Percentiles rank a stretch among this genome's conserved stretches.
phyloP scores from a whole-genome alignment of 2,113 vertebrate genomes.

The Rostratula benghalensis region DNA sequence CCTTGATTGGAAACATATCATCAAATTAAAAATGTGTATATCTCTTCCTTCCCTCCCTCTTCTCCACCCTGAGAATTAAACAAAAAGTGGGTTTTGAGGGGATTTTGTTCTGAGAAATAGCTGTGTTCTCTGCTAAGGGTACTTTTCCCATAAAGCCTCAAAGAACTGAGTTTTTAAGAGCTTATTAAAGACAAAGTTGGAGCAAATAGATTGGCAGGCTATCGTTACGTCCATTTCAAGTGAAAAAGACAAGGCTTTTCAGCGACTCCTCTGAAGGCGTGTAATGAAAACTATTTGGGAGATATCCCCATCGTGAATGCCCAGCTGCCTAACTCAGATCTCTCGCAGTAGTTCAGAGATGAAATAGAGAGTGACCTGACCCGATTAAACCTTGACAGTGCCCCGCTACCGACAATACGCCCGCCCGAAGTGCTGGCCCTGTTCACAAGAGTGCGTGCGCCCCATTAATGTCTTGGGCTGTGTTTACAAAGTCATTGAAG shows the following conservation, averaged over 20 bases:
- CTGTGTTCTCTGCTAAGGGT: conserved; percentile 4
- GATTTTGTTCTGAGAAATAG: conserved; percentile 43
- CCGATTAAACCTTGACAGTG: conserved; percentile 40
- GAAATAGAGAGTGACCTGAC: conserved; percentile 59
- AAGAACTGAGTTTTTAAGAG: conserved; percentile 48
- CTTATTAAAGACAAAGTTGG: conserved; percentile 56
- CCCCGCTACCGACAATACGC: not conserved
- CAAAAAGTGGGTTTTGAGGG: conserved; percentile 19
- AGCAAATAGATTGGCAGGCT: conserved; percentile 48
- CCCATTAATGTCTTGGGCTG: not conserved
- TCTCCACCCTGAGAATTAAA: not conserved
- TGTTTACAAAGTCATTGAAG: conserved; percentile 29
- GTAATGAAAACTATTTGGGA: conserved; percentile 68
- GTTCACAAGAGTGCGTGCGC: not conserved
- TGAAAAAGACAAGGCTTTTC: conserved; percentile 59
- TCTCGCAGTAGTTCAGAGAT: conserved; percentile 25
- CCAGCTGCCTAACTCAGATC: conserved; percentile 39
- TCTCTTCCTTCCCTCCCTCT: not conserved
- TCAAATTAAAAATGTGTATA: conserved; percentile 11
- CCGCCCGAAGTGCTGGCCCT: not conserved
- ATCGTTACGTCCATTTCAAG: conserved; percentile 16
- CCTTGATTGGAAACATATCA: conserved; percentile 29
- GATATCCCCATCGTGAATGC: not conserved
- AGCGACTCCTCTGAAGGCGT: conserved; percentile 26
- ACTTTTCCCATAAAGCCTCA: conserved; percentile 19